Evolutionary conservation across 2,797 vertebrate species (phyloP).

Genomic region (Ctenopoma multispine): DNA sequence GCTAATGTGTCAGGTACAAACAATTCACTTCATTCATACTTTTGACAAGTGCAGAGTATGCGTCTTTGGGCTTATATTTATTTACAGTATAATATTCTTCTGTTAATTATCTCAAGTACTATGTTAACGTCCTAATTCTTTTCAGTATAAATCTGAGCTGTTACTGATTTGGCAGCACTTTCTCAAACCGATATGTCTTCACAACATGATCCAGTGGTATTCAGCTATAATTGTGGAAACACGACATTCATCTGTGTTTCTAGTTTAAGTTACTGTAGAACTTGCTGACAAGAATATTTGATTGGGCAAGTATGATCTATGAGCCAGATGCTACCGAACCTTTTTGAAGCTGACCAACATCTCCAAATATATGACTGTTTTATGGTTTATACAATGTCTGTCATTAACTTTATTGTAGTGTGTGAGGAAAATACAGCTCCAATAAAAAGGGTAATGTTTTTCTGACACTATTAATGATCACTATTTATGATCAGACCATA

Average conservation of each 20-base stretch:
- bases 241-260: conserved; percentile 42
- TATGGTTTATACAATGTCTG: conserved; percentile 83
- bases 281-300: conserved; percentile 43
- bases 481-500: conserved; percentile 81
- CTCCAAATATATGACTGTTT: conserved; percentile 84
- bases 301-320: conserved; percentile 58
- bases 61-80: neutral
- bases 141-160: no score
- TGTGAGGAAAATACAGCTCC: conserved; percentile 81
- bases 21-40: no score
- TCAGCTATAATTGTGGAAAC: conserved; percentile 27
- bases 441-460: conserved; percentile 86
- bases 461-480: conserved; percentile 81
- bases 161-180: conserved; percentile 9
- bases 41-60: no score
- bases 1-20: no score
- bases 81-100: neutral
- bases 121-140: neutral
- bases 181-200: neutral
- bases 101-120: neutral
- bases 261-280: conserved; percentile 35
- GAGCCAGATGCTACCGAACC: conserved; percentile 70
- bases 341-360: conserved; percentile 77
- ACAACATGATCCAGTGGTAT: neutral
- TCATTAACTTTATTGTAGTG: conserved; percentile 85